These are phyloP conservation scores for Globicephala melas DNA, from an alignment of 2,113 vertebrate genomes.

Conservation along the genomic window DNA sequence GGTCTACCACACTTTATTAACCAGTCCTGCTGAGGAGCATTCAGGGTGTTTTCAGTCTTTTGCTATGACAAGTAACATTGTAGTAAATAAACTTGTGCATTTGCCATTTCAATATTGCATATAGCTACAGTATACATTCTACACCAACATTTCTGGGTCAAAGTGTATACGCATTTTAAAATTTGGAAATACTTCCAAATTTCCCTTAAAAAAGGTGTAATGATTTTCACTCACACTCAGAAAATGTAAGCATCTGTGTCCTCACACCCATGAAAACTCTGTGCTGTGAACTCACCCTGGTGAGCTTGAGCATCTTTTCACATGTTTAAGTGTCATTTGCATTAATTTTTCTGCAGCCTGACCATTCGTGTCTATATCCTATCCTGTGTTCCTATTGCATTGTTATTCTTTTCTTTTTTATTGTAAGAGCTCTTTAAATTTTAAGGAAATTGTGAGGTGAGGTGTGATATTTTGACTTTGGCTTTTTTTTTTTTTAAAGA, in stretches of 20 bases:
- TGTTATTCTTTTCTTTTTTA: background rate
- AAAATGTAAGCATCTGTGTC: background rate
- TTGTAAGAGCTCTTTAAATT: background rate
- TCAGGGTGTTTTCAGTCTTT: background rate
- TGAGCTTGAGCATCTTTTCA: background rate
- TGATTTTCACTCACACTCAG: background rate
- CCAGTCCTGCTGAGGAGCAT: background rate
- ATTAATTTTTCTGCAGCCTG: background rate
- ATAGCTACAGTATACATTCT: background rate
- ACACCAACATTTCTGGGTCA: background rate
- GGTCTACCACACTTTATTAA: background rate
- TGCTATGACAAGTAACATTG: background rate
- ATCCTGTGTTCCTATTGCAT: background rate
- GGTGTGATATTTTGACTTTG: background rate
- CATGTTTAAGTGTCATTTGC: background rate
- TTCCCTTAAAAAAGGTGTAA: background rate
- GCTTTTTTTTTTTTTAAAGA: background rate
- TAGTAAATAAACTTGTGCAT: background rate
- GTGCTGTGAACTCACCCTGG: background rate
- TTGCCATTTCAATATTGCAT: background rate
- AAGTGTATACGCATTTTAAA: background rate
- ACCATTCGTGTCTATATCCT: background rate
- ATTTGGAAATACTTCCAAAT: background rate
- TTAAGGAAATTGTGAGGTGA: background rate
- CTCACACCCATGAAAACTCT: background rate